phyloP scores from a whole-genome alignment of 2,797 vertebrate genomes.

The Prionace glauca region DNA sequence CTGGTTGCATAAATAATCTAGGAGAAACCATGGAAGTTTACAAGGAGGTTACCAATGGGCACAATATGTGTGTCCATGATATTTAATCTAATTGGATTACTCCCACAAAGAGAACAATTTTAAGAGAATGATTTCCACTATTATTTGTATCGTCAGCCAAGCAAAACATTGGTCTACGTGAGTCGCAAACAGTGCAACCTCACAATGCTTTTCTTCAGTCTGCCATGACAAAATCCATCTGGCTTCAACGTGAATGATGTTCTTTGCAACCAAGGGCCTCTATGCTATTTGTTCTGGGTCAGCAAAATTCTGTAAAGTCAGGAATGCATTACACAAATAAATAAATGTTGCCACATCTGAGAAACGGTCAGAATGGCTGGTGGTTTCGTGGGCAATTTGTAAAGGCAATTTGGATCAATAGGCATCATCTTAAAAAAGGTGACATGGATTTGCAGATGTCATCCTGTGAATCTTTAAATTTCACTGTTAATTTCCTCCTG shows the following conservation, averaged over 20 bases:
- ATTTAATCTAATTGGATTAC: conserved; percentile 21
- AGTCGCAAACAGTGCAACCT: background rate
- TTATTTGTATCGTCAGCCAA: background rate
- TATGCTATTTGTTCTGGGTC: background rate
- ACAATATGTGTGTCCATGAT: background rate
- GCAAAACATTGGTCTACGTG: background rate
- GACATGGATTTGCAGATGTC: background rate
- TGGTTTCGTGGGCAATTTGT: background rate
- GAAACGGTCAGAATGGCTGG: background rate
- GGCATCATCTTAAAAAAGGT: background rate
- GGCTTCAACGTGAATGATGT: background rate
- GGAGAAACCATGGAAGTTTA: background rate
- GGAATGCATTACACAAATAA: conserved; percentile 18
- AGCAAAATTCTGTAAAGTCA: background rate
- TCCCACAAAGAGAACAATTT: conserved; percentile 3
- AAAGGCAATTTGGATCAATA: background rate
- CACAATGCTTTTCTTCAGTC: background rate
- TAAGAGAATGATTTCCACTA: background rate
- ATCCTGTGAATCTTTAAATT: background rate
- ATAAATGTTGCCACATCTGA: background rate
- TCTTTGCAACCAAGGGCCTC: background rate
- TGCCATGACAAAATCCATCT: conserved; percentile 25
- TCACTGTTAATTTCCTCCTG: background rate
- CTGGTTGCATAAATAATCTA: background rate
- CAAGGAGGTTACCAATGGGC: background rate